These are phyloP conservation scores for Oreochromis mossambicus DNA, from an alignment of 2,797 vertebrate genomes.

Conservation along the genomic window DNA sequence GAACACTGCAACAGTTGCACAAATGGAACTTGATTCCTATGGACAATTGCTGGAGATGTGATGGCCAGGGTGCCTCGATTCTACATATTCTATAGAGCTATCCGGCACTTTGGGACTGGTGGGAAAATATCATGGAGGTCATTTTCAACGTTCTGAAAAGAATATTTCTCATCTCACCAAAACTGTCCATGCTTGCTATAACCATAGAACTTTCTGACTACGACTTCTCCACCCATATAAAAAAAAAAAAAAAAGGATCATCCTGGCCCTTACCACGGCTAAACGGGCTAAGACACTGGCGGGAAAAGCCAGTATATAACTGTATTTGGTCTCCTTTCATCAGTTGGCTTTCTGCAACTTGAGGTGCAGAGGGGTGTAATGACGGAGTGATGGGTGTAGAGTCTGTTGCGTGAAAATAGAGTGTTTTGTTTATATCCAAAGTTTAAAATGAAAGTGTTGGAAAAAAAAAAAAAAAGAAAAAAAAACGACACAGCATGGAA, in stretches of 20 bases:
- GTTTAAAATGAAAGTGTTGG: background rate
- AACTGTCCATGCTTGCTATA: background rate
- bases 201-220: background rate
- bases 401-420: no score
- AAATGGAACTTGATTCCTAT: background rate
- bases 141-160: background rate
- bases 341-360: background rate
- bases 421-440: background rate
- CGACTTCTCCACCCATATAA: background rate
- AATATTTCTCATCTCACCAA: background rate
- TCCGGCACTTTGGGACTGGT: background rate
- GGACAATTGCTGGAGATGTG: background rate
- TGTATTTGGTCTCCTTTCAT: background rate
- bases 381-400: no score
- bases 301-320: background rate
- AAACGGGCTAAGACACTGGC: background rate
- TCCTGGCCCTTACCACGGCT: background rate
- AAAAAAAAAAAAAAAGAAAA: background rate
- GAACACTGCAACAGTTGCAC: background rate
- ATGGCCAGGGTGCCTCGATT: background rate
- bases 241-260: background rate
- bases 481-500: background rate
- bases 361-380: background rate
- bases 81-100: background rate
- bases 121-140: background rate